Percentiles rank a stretch among this genome's conserved stretches.
Evolutionary conservation across 2,888 invertebrate species (phyloP).

Genomic region (Meliscaeva auricollis): DNA sequence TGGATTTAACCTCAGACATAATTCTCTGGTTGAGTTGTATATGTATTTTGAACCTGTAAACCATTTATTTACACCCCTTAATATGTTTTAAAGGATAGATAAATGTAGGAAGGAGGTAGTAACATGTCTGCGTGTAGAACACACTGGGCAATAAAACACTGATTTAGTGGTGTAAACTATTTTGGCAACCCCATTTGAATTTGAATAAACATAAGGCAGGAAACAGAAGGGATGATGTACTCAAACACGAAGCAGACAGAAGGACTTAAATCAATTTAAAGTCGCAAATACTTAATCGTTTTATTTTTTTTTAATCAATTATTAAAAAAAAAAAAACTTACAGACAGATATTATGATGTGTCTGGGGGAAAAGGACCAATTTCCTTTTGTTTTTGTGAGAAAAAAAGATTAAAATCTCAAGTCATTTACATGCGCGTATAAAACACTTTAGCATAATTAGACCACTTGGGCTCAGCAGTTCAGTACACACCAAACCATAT

Average conservation of each 20-base stretch:
- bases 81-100: conserved; percentile 5
- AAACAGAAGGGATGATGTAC: neutral
- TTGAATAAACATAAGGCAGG: conserved; percentile 33
- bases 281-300: conserved; percentile 56
- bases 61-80: conserved; percentile 57
- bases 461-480: conserved; percentile 39
- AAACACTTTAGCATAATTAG: conserved; percentile 61
- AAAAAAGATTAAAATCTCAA: conserved; percentile 57
- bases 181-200: conserved; percentile 27
- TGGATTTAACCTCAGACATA: conserved; percentile 71
- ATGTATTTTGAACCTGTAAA: conserved; percentile 51
- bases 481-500: too few species aligned
- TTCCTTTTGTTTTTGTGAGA: conserved; percentile 35
- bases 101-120: neutral
- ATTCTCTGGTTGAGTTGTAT: conserved; percentile 49
- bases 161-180: conserved; percentile 27
- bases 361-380: conserved; percentile 7
- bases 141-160: neutral
- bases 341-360: neutral
- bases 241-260: neutral
- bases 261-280: conserved; percentile 43
- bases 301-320: conserved; percentile 55
- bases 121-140: neutral
- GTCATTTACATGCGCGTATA: conserved; percentile 37
- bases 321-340: conserved; percentile 1